Base-by-base conservation (phyloP, 2,888 invertebrate genomes). In the Machimus rusticus region DNA sequence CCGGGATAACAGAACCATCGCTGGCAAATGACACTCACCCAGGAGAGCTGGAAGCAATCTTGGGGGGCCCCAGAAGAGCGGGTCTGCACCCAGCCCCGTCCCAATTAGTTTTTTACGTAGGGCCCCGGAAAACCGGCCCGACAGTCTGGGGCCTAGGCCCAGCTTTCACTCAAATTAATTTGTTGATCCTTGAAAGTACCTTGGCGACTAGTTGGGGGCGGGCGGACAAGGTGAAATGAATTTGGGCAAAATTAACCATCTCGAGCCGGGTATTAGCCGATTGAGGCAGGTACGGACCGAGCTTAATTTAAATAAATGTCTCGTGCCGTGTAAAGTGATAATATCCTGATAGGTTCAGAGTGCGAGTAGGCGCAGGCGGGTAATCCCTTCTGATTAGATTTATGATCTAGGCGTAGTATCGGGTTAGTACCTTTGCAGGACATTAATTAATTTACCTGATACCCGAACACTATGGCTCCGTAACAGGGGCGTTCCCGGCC, bases 321-420 rank as follows among this genome's bases (percentile, higher is more conserved):
- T 78, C 55, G 79, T 87, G 39, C 76, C 87, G 34, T 87, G 87
- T 87, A 87, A 87, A 87, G 87, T 87, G 87, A 87, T 87, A 87
- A 87, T 87, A 87, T 87, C 74, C 79, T 87, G 66, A 87, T 87
- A 79, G 57, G 87, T 79, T 79, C 87, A 77, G 79, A 87, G 79
- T 87, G 76, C 66, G 87, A 76, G 66, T 76, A 79, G 87, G 87
- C 57, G 57, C 79, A 79, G 57, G 87, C 79, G 51, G 79, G 79
- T 87, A 87, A 87, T 87, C 87, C 87, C 37, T 87, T 79, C 79
- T 87, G 87, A 87, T 87, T 87, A 87, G 87, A 87, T 87, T 87
- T 87, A 87, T 87, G 79, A 57, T 82, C 66, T 57, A 82, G 82
- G 82, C 57, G 82, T 82, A 82, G 82, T 82, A 82, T 82, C 57